Conservation (phyloP, 2,888 invertebrate genomes). For the Eledone cirrhosa region DNA sequence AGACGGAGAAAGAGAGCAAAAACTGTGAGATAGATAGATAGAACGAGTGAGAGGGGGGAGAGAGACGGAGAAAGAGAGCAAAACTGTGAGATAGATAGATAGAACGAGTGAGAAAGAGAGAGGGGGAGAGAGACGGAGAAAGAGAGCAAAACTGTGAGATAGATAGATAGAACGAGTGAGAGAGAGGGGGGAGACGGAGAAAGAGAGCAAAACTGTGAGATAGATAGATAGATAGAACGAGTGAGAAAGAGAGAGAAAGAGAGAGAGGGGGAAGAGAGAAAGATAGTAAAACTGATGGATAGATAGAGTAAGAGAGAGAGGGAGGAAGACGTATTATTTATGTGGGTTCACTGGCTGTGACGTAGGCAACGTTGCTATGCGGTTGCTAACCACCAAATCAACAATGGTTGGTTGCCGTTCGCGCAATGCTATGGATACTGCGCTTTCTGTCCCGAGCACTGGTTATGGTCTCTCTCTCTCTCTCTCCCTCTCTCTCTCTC, state of each 20-base stretch:
- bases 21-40: too few species aligned
- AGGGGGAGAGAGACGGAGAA: too few species aligned
- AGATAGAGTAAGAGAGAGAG: not conserved
- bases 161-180: too few species aligned
- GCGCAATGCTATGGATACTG: constrained; percentile 27
- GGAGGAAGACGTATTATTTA: constrained; percentile 17
- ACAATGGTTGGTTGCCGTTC: constrained; percentile 26
- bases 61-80: not conserved
- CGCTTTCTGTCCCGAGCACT: constrained; percentile 17
- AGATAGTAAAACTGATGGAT: not conserved
- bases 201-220: not conserved
- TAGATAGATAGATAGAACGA: not conserved
- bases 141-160: too few species aligned
- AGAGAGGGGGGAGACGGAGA: too few species aligned
- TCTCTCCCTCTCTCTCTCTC: too few species aligned
- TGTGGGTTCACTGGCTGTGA: constrained; percentile 25
- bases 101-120: too few species aligned
- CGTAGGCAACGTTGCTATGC: constrained; percentile 26
- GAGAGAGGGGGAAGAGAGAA: not conserved
- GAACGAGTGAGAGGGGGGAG: too few species aligned
- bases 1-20: too few species aligned
- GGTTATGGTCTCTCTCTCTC: not conserved
- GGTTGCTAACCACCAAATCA: constrained; percentile 28
- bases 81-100: too few species aligned
- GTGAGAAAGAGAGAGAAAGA: not conserved